Evolutionary conservation across 1,140 invertebrate genomes (phyloP).

Genomic region (Zaprionus africanus): DNA sequence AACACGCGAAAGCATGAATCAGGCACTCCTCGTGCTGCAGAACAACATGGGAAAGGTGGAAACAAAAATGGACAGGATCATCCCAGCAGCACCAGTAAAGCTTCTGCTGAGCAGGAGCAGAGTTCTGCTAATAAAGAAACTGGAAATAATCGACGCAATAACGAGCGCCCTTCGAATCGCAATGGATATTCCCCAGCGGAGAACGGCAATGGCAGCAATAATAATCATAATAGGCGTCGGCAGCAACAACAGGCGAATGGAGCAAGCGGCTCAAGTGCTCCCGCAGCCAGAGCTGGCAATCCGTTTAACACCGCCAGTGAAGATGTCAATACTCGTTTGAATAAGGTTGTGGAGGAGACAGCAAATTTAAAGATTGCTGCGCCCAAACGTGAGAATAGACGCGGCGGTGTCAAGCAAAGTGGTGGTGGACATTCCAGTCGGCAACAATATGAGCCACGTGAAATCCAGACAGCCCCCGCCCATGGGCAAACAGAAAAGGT

Average conservation of each 20-base stretch:
- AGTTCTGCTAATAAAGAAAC: slow-evolving; percentile 39
- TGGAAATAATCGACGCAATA: slow-evolving; percentile 35
- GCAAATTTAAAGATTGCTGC: slow-evolving; percentile 58
- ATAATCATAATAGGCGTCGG: slow-evolving; percentile 43
- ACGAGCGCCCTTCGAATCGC: slow-evolving; percentile 49
- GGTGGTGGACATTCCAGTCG: slow-evolving; percentile 32
- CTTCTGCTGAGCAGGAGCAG: slow-evolving; percentile 39
- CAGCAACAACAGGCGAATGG: slow-evolving; percentile 36
- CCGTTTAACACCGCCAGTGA: slow-evolving; percentile 30
- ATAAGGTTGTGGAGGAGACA: slow-evolving; percentile 67
- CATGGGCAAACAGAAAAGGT: slow-evolving; percentile 15
- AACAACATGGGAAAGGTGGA: slow-evolving; percentile 29
- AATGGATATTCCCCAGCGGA: slow-evolving; percentile 43
- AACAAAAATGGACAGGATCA: slow-evolving; percentile 53
- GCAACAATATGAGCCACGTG: slow-evolving; percentile 28
- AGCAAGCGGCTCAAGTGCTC: not conserved
- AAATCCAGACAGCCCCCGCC: not conserved
- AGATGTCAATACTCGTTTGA: slow-evolving; percentile 57
- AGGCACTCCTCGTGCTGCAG: not conserved
- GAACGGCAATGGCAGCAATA: slow-evolving; percentile 49
- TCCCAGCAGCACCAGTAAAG: slow-evolving; percentile 12
- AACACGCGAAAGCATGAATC: slow-evolving; percentile 35
- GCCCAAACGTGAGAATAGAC: slow-evolving; percentile 57
- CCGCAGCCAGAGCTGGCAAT: slow-evolving; percentile 15
- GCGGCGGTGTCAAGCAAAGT: slow-evolving; percentile 34